Percentiles rank a stretch among this genome's conserved stretches.
These are phyloP conservation scores for Acronicta leporina DNA, from an alignment of 2,888 invertebrate genomes.

Conservation along the genomic window DNA sequence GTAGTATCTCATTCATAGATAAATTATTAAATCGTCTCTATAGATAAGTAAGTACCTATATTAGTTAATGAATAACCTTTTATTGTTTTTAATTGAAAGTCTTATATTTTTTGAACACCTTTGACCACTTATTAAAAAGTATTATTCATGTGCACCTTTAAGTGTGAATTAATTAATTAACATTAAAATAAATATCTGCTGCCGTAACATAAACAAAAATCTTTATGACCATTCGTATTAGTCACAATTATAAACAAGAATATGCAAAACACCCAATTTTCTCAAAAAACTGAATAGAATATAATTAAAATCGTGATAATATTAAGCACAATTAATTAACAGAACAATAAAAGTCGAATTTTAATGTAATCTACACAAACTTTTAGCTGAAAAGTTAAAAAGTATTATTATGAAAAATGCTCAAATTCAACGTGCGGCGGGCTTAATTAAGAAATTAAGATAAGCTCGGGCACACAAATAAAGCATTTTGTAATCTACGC, in stretches of 20 bases:
- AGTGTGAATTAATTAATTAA: conserved; percentile 50
- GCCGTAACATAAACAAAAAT: conserved; percentile 29
- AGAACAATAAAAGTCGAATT: conserved; percentile 56
- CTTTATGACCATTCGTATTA: conserved; percentile 37
- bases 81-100: not conserved
- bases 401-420: conserved; percentile 62
- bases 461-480: conserved; percentile 78
- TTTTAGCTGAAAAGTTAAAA: conserved; percentile 42
- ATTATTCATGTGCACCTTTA: conserved; percentile 15
- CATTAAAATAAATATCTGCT: conserved; percentile 28
- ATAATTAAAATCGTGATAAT: conserved; percentile 41
- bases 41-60: no score
- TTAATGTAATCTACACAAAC: conserved; percentile 44
- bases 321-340: conserved; percentile 56
- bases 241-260: conserved; percentile 51
- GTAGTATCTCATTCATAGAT: no score
- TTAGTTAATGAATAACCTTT: no score
- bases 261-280: conserved; percentile 49
- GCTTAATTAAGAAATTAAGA: conserved; percentile 87
- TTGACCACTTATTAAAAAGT: conserved; percentile 3
- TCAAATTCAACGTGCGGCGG: conserved; percentile 66
- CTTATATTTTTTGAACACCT: conserved; percentile 8
- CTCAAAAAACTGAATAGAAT: conserved; percentile 33
- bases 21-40: no score
- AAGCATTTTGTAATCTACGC: conserved; percentile 80